Conservation (phyloP, 2,797 vertebrate species). For the Apogon hyalosoma region DNA sequence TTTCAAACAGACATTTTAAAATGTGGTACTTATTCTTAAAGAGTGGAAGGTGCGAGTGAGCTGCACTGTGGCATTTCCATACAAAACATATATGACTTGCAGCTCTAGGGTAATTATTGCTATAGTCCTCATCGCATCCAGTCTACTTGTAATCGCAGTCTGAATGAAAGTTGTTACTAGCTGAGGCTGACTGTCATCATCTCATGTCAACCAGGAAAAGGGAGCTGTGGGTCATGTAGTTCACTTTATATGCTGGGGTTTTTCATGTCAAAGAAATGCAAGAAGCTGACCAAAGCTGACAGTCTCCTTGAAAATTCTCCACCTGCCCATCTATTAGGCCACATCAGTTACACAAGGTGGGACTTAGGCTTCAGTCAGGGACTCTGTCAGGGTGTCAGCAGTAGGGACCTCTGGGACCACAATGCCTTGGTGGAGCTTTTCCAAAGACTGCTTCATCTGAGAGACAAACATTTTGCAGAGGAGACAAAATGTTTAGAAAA, state of each 20-base stretch:
- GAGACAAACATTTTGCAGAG: constrained; percentile 9
- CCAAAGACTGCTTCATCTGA: constrained; percentile 92
- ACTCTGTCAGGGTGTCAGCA: constrained; percentile 61
- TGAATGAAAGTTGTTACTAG: constrained; percentile 19
- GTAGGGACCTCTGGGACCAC: constrained; percentile 79
- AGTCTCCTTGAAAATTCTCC: background rate
- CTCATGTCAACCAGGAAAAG: constrained; percentile 74
- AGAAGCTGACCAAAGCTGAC: constrained; percentile 11
- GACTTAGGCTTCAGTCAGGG: constrained; percentile 66
- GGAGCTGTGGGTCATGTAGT: constrained; percentile 44
- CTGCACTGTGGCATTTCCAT: constrained; percentile 58
- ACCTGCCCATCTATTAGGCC: background rate
- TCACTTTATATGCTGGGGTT: constrained; percentile 4
- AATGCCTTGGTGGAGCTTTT: constrained; percentile 90
- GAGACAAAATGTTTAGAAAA: constrained; percentile 17
- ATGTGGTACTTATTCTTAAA: constrained; percentile 13
- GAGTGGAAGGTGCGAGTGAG: constrained; percentile 28
- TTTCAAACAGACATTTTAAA: constrained; percentile 31
- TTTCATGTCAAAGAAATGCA: constrained; percentile 5
- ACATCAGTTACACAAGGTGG: background rate
- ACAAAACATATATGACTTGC: constrained; percentile 29
- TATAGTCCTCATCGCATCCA: constrained; percentile 63
- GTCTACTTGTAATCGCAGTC: constrained; percentile 25
- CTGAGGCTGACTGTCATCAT: constrained; percentile 34
- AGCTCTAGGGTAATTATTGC: constrained; percentile 68